These are phyloP conservation scores for Mesocricetus auratus DNA, from an alignment of 2,113 vertebrate species.

Conservation along the genomic window DNA sequence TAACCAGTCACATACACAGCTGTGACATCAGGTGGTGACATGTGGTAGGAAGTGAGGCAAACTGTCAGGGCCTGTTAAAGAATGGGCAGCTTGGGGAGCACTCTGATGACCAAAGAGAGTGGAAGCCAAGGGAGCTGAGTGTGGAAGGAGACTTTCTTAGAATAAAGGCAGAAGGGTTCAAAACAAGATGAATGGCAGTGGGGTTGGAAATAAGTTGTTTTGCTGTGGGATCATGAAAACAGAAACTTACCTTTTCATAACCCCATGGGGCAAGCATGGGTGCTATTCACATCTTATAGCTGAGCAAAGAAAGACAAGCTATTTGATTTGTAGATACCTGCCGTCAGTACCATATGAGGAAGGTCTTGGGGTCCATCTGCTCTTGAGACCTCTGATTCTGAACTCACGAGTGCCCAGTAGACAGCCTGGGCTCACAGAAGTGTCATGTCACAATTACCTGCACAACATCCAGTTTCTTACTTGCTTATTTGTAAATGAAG, in stretches of 20 bases:
- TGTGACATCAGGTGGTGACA: background rate
- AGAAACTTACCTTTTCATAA: background rate
- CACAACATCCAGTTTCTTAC: background rate
- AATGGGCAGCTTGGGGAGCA: accelerated
- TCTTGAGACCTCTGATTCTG: background rate
- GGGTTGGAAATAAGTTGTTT: background rate
- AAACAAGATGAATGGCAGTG: background rate
- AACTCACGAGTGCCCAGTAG: background rate
- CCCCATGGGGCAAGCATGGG: background rate
- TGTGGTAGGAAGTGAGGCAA: background rate
- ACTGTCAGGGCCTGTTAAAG: background rate
- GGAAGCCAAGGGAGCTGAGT: background rate
- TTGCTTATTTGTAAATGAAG: constrained; percentile 37
- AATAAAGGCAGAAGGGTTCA: background rate
- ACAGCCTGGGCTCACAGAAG: background rate
- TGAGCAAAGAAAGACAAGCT: background rate
- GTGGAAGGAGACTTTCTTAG: background rate
- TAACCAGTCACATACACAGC: background rate
- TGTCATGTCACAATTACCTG: background rate
- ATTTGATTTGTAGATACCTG: background rate
- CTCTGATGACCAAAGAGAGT: background rate
- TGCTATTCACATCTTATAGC: background rate
- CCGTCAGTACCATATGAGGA: background rate
- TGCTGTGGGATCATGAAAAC: background rate
- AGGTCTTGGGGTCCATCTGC: background rate